Base-by-base conservation (phyloP, 1,140 invertebrate genomes). In the Liolophura sinensis region DNA sequence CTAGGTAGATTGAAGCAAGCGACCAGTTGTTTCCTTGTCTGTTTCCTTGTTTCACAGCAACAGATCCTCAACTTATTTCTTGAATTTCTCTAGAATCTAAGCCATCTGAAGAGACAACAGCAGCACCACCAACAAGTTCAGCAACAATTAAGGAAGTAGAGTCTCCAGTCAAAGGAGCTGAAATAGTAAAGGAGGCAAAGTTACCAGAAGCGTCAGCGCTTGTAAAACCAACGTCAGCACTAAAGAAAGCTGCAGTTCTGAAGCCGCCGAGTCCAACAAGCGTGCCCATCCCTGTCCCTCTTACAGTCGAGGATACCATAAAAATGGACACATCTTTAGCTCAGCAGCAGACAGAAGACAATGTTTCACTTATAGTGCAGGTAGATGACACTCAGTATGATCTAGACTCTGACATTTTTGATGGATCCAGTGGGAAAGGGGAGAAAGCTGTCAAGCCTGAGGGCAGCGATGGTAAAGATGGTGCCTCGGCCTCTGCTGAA, bases 321-420 rank as follows among this genome's bases (percentile, higher is more conserved):
- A 66, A 68, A 61, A 31, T 72, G 55, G 67, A 72, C 59, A 67
- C 67, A 6, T 63, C 67, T 54, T 24, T 54, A 20, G 51, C n/a
- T 20, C 4, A 54, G 24, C 62, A 68, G 55, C 50, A 70, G 62
- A 55, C 68, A 12, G 69, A 67, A 59, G 76, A 78, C 54, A 67
- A 79, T 56, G 75, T 78, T 31, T 82, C 82, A 11, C 70, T 83
- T 50, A 78, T 80, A 62, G 80, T 83, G 14, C 74, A 78, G 68
- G 79, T 81, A 27, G 81, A 82, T 68, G 82, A 84, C 62, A 80
- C 77, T 12, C 77, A 81, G 61, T 82, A 78, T 69, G 80, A 84
- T 48, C 71, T 84, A 0, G 82, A 84, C 67, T 72, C 72, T 58
- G 81, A 82, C 58, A 63, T 80, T 11, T 50, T 76, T 40, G 68